These are phyloP conservation scores for Peromyscus polionotus DNA, from an alignment of 2,113 vertebrate genomes.

Conservation along the genomic window DNA sequence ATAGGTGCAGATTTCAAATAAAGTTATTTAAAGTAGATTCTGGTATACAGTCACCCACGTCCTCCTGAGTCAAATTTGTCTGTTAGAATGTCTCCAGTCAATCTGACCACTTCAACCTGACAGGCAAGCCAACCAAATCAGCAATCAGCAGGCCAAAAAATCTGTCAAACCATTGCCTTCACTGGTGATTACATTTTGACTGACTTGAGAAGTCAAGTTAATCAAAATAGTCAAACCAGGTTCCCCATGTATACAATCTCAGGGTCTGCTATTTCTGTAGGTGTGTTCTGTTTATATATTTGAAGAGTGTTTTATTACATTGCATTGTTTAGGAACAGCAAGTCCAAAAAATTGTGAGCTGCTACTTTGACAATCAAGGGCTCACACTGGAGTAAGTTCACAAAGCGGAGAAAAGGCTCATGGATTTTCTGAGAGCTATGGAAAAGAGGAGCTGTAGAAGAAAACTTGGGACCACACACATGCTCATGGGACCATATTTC, in stretches of 20 bases:
- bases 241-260: constrained; percentile 38
- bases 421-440: not conserved
- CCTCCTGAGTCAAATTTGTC: constrained; percentile 68
- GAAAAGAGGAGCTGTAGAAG: not conserved
- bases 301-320: constrained; percentile 47
- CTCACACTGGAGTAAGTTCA: not conserved
- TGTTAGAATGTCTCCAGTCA: constrained; percentile 75
- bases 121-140: constrained; percentile 76
- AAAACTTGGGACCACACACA: not conserved
- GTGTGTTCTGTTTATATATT: constrained; percentile 50
- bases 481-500: not conserved
- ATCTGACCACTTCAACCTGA: constrained; percentile 79
- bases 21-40: constrained; percentile 78
- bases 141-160: constrained; percentile 69
- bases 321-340: constrained; percentile 65
- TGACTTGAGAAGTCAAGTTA: constrained; percentile 73
- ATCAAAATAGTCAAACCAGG: constrained; percentile 76
- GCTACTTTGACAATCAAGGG: constrained; percentile 24
- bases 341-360: constrained; percentile 38
- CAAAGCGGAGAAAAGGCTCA: not conserved
- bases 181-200: constrained; percentile 72
- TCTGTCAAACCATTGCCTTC: constrained; percentile 77
- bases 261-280: constrained; percentile 21
- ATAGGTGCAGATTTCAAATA: constrained; percentile 74
- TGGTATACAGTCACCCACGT: constrained; percentile 72